Percentiles rank a stretch among this genome's conserved stretches.
Conservation (phyloP, 2,888 invertebrate species). For the Zonitis immaculata region DNA sequence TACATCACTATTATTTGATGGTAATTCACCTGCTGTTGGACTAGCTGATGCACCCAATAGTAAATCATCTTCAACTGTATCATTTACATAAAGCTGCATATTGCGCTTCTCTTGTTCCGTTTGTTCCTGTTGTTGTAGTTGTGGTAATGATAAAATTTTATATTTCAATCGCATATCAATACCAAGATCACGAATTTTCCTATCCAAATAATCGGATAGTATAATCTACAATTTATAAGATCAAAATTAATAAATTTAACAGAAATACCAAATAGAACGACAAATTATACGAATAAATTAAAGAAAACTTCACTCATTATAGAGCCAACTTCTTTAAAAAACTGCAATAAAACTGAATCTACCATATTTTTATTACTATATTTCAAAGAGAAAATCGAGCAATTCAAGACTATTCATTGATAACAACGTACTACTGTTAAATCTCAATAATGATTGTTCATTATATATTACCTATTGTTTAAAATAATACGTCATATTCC, state of each 20-base stretch:
- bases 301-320: background rate
- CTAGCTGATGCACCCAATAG: slow-evolving; percentile 49
- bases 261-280: background rate
- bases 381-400: background rate
- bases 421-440: background rate
- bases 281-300: background rate
- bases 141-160: slow-evolving; percentile 17
- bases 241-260: background rate
- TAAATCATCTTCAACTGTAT: slow-evolving; percentile 46
- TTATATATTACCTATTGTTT: background rate
- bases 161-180: slow-evolving; percentile 40
- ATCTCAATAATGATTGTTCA: background rate
- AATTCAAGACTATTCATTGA: background rate
- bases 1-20: slow-evolving; percentile 12
- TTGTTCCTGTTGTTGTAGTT: slow-evolving; percentile 20
- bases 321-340: background rate
- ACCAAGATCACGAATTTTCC: slow-evolving; percentile 48
- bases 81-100: slow-evolving; percentile 30
- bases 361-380: background rate
- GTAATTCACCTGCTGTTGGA: slow-evolving; percentile 40
- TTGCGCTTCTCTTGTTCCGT: slow-evolving; percentile 19
- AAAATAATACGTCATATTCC: background rate
- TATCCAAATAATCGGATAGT: slow-evolving; percentile 47
- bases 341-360: background rate
- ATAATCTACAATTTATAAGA: slow-evolving; percentile 37